phyloP scores from a whole-genome alignment of 2,113 vertebrate genomes.

The Neomonachus schauinslandi region DNA sequence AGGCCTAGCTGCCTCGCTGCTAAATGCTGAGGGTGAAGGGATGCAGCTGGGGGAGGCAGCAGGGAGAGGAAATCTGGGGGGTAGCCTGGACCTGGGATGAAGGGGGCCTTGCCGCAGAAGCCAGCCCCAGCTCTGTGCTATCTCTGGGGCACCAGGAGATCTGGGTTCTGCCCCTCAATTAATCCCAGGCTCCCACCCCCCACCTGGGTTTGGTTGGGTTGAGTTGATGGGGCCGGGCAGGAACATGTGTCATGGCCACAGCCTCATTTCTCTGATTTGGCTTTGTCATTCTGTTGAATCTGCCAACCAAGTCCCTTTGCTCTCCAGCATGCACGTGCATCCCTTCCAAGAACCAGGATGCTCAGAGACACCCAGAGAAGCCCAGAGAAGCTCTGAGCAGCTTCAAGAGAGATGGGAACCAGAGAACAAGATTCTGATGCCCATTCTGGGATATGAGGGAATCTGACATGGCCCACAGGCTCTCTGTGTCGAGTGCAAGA shows the following conservation, averaged over 20 bases:
- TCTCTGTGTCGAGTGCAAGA: background rate
- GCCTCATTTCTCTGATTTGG: constrained; percentile 48
- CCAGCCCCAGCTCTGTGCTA: background rate
- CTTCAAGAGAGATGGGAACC: background rate
- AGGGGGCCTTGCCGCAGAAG: background rate
- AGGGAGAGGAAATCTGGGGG: background rate
- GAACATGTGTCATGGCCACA: constrained; percentile 9
- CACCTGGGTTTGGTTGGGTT: constrained; percentile 9
- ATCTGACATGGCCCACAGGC: background rate
- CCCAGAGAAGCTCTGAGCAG: background rate
- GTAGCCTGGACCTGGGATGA: background rate
- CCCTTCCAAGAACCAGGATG: background rate
- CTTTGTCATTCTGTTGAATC: constrained; percentile 17
- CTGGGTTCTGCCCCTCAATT: background rate
- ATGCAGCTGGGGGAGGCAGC: background rate
- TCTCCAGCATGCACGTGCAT: background rate
- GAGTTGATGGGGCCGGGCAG: background rate
- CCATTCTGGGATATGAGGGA: background rate
- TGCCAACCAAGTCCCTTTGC: background rate
- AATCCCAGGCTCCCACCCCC: background rate
- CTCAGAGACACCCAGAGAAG: background rate
- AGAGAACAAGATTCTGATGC: background rate
- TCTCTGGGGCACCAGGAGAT: constrained; percentile 52
- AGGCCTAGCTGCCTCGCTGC: background rate
- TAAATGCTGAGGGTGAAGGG: background rate